A percentile compares a stretch with the other conserved stretches of the same genome.
Evolutionary conservation across 2,113 vertebrate species (phyloP).

Genomic region (Burhinus bistriatus): DNA sequence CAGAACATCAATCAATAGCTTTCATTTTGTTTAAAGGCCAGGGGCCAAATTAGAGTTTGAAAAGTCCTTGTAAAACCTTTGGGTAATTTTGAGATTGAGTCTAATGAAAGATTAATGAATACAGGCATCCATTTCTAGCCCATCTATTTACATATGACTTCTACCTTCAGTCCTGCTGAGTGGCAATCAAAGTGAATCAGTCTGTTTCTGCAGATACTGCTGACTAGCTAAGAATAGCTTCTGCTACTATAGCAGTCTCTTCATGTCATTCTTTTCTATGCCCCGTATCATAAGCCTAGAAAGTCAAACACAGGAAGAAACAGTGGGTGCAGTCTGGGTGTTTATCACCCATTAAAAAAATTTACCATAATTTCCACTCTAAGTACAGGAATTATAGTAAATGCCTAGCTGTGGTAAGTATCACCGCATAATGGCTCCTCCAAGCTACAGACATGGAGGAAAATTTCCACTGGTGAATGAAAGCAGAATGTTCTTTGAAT

Average conservation of each 20-base stretch:
- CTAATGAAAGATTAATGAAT: slow-evolving; percentile 76
- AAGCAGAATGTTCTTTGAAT: neutral
- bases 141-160: slow-evolving; percentile 69
- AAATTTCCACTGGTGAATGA: neutral
- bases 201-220: slow-evolving; percentile 35
- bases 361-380: neutral
- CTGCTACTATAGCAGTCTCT: neutral
- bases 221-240: slow-evolving; percentile 59
- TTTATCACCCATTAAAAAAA: neutral
- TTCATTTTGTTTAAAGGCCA: slow-evolving; percentile 73
- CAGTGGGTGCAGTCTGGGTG: neutral
- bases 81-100: slow-evolving; percentile 64
- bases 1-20: slow-evolving; percentile 68
- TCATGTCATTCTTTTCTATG: neutral
- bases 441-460: neutral
- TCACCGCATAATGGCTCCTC: neutral
- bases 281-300: neutral
- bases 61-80: slow-evolving; percentile 74
- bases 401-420: neutral
- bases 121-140: slow-evolving; percentile 62
- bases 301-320: neutral
- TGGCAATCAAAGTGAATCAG: slow-evolving; percentile 58
- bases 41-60: slow-evolving; percentile 70
- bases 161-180: slow-evolving; percentile 60
- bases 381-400: neutral